Percentiles rank a stretch among this genome's conserved stretches.
Conservation (phyloP, 2,113 vertebrate genomes). For the Dicrurus megarhynchus region DNA sequence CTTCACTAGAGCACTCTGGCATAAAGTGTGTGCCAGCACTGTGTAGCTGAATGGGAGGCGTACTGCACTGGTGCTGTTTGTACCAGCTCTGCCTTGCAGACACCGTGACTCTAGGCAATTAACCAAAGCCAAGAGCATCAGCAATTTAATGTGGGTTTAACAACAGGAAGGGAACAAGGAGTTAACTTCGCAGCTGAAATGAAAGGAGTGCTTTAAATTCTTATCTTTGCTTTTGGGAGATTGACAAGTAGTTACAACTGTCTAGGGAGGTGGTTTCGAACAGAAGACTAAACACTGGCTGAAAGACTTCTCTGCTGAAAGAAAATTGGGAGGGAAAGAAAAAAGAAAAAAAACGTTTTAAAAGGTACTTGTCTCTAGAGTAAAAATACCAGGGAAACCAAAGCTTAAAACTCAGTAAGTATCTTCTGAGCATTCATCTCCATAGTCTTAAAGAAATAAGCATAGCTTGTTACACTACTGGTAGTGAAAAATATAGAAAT, state of each 20-base stretch:
- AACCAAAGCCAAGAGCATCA: neutral
- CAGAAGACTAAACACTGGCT: neutral
- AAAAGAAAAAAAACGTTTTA: neutral
- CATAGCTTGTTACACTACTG: neutral
- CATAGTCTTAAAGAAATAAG: neutral
- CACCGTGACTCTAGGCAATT: neutral
- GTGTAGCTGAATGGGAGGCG: neutral
- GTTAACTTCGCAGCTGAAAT: neutral
- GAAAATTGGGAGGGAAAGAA: neutral
- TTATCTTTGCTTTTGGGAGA: neutral
- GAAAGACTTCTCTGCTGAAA: neutral
- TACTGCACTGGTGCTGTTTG: rapidly evolving
- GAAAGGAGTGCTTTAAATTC: neutral
- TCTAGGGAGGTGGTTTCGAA: neutral
- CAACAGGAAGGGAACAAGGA: neutral
- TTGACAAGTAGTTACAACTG: neutral
- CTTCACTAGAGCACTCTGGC: neutral
- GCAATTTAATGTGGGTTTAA: neutral
- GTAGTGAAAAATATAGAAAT: neutral
- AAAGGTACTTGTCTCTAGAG: neutral
- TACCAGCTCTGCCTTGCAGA: neutral
- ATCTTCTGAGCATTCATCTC: neutral
- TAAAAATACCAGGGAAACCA: neutral
- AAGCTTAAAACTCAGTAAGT: neutral
- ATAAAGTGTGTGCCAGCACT: neutral